Percentiles rank a stretch among this genome's conserved stretches.
Evolutionary conservation across 2,797 vertebrate species (phyloP).

Genomic region (Erpetoichthys calabaricus): DNA sequence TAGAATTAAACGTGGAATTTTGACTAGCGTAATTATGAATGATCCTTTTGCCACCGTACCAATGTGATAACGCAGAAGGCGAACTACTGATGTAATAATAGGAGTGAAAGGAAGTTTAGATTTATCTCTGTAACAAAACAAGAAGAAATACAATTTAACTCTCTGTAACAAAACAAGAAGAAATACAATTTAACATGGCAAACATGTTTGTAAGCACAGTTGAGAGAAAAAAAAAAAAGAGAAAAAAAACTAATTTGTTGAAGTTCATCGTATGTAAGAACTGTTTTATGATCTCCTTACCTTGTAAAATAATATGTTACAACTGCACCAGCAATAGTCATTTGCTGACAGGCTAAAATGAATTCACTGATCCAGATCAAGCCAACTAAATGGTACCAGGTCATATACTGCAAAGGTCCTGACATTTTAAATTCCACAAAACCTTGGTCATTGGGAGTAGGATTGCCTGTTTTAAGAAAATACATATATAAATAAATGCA

Average conservation of each 20-base stretch:
- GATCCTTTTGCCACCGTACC: conserved; percentile 93
- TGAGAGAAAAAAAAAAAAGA: too few relatives aligned
- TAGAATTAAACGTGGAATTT: conserved; percentile 85
- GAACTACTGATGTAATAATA: conserved; percentile 80
- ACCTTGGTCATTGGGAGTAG: conserved; percentile 65
- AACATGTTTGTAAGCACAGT: too few relatives aligned
- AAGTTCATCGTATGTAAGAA: too few relatives aligned
- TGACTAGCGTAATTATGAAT: conserved; percentile 94
- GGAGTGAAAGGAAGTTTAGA: conserved; percentile 80
- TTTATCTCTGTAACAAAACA: conserved; percentile 66
- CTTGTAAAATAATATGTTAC: conserved; percentile 96
- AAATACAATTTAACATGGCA: too few relatives aligned
- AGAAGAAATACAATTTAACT: conserved; percentile 20
- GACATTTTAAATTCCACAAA: conserved; percentile 74
- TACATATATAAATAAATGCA: not conserved
- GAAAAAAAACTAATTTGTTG: too few relatives aligned
- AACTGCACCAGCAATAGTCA: conserved; percentile 91
- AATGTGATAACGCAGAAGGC: conserved; percentile 81
- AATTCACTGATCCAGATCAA: conserved; percentile 95
- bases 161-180: conserved; percentile 42
- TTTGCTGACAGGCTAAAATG: conserved; percentile 93
- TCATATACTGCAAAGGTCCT: conserved; percentile 81
- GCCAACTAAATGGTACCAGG: conserved; percentile 86
- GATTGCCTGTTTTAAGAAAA: conserved; percentile 50
- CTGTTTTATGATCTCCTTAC: conserved; percentile 31